Conservation (phyloP, 2,797 vertebrate species). For the Tragopan temminckii region DNA sequence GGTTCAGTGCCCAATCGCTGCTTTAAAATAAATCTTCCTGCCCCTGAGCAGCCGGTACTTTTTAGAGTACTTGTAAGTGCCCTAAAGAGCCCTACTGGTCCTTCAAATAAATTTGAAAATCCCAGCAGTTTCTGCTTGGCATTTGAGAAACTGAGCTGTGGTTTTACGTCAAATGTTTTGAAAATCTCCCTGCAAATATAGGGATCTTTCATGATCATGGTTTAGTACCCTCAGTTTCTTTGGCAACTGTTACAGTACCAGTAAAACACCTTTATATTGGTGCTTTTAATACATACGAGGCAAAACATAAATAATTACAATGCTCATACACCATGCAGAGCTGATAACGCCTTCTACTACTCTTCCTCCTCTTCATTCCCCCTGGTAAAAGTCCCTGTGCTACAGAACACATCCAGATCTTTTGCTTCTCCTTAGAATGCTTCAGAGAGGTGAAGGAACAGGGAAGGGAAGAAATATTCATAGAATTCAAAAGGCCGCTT, state of each 20-base stretch:
- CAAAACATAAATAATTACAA: not conserved
- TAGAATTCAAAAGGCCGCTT: not conserved
- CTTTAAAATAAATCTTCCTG: not conserved
- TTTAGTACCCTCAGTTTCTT: not conserved
- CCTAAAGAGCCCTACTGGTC: not conserved
- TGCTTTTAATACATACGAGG: not conserved
- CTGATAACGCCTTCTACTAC: not conserved
- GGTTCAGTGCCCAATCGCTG: not conserved
- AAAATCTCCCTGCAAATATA: not conserved
- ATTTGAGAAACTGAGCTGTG: slow-evolving; percentile 8
- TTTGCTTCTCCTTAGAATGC: not conserved
- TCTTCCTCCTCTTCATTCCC: not conserved
- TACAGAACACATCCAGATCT: not conserved
- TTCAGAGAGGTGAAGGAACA: not conserved
- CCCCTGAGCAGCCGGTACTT: not conserved
- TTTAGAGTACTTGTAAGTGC: not conserved
- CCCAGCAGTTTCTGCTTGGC: not conserved
- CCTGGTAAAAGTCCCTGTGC: not conserved
- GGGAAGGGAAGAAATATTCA: not conserved
- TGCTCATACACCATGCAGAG: fast-evolving
- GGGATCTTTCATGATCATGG: not conserved
- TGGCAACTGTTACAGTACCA: not conserved
- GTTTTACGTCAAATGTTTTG: not conserved
- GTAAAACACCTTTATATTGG: not conserved
- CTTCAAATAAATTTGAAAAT: not conserved